Base-by-base conservation (phyloP, 2,113 vertebrate species). In the Mormyrus iriodes region DNA sequence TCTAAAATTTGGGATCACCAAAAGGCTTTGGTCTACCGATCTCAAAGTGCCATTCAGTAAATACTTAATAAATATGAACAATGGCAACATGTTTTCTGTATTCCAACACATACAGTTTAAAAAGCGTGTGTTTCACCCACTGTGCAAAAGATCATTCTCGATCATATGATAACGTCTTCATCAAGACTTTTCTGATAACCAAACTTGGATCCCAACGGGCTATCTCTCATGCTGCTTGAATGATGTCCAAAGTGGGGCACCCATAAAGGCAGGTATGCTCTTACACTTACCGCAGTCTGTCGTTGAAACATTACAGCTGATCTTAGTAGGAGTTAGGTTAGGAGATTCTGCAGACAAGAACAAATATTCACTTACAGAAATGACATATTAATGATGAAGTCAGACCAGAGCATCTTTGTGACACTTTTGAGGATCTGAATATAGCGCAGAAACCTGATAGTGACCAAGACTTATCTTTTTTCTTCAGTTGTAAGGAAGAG, bases 251-350 rank as follows among this genome's bases (percentile, higher is more conserved):
- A 35, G 6, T 17, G 4, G 31, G 39, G 17, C 42, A 24, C 31
- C 15, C 35, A 44, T 42, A 82, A 17, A 46, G 17, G 39, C 76
- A 39, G 24, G 35, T 8, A 84, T 48, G 76, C n/a, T 61, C 86
- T 88, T 90, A 90, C 89, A n/a, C 49, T 76, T 15, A 35, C 10
- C 61, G 44, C 87, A 90, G 42, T 65, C 27, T 61, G 86, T 24
- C 1, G 15, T 21, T 19, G 86, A 61, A 10, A 27, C 35, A 44
- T 61, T 88, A 12, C 89, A 88, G 52, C 5, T 52, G 3, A 17
- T 83, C 76, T 35, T 24, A 31, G 9, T 21, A 35, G 87, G 42
- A 35, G 58, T 6, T 31, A 51, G 48, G 39, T 46, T 83, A 51
- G 65, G 46, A 31, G 73, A 88, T 51, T 17, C 89, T 90, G 76